These are phyloP conservation scores for Todiramphus chloris DNA, from an alignment of 2,113 vertebrate genomes.

Conservation along the genomic window DNA sequence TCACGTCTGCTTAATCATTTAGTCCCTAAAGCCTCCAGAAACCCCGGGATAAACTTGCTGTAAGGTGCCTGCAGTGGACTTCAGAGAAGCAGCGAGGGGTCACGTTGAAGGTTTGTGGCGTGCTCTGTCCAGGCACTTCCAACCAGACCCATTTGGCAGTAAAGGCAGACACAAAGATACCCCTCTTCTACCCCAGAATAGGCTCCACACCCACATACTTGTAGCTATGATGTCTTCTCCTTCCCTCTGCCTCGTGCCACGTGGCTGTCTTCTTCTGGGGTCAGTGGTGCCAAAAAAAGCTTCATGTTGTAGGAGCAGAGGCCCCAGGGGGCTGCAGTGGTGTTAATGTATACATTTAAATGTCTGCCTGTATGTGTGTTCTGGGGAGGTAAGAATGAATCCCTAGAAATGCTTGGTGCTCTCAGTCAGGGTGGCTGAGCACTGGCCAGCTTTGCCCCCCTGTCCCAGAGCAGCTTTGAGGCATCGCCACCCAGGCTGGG, in stretches of 20 bases:
- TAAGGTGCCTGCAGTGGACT: background rate
- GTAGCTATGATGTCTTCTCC: background rate
- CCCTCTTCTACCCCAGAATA: background rate
- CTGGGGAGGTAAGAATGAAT: background rate
- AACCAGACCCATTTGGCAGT: background rate
- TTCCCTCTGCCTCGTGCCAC: background rate
- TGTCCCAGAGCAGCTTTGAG: background rate
- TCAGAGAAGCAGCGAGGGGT: background rate
- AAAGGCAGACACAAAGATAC: background rate
- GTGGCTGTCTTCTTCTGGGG: background rate
- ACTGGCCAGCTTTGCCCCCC: background rate
- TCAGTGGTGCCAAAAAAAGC: background rate
- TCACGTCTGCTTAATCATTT: background rate
- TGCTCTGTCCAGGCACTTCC: background rate
- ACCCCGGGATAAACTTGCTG: background rate
- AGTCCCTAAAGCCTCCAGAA: background rate
- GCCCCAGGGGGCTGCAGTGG: background rate
- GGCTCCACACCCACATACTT: background rate
- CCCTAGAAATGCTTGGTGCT: background rate
- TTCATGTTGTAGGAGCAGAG: background rate
- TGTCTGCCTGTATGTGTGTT: background rate
- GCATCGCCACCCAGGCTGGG: background rate
- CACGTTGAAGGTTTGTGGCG: background rate
- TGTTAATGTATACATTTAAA: background rate
- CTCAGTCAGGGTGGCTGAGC: accelerated